These are phyloP conservation scores for Drosophila pallidifrons DNA, from an alignment of 1,140 invertebrate genomes.

Conservation along the genomic window DNA sequence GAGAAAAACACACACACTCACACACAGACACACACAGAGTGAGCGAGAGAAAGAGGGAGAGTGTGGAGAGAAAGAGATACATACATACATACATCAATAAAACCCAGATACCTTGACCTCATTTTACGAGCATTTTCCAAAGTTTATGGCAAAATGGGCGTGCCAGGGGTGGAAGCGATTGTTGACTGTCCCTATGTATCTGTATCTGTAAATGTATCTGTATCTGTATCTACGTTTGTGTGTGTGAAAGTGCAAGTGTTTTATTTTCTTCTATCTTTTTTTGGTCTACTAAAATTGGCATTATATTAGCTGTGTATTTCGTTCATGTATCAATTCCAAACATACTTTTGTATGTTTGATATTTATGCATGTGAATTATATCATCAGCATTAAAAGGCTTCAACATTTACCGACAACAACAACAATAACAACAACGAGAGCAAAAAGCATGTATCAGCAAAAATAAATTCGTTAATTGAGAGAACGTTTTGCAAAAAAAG, in stretches of 20 bases:
- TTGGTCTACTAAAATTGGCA: conserved; percentile 36
- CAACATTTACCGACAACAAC: conserved; percentile 37
- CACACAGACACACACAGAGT: too few relatives aligned
- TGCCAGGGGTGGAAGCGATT: neutral
- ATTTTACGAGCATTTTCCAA: conserved; percentile 66
- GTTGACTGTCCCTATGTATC: too few relatives aligned
- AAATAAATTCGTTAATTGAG: neutral
- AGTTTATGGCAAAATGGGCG: neutral
- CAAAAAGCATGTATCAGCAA: neutral
- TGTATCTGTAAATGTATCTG: neutral
- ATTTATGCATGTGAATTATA: conserved; percentile 20
- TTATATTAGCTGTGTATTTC: conserved; percentile 42
- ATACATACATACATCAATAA: conserved; percentile 24
- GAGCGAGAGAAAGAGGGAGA: conserved; percentile 1
- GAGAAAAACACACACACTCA: neutral
- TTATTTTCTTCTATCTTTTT: too few relatives aligned
- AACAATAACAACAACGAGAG: conserved; percentile 11
- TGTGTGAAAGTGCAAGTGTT: conserved; percentile 33
- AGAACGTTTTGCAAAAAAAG: neutral
- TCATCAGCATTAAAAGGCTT: conserved; percentile 42
- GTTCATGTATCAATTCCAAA: conserved; percentile 10
- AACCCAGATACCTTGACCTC: conserved; percentile 68
- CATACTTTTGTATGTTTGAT: neutral
- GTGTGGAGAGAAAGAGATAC: conserved; percentile 11
- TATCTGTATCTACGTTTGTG: conserved; percentile 9